A percentile compares a stretch with the other conserved stretches of the same genome.
Conservation (phyloP, 2,113 vertebrate genomes). For the Embiotoca jacksoni region DNA sequence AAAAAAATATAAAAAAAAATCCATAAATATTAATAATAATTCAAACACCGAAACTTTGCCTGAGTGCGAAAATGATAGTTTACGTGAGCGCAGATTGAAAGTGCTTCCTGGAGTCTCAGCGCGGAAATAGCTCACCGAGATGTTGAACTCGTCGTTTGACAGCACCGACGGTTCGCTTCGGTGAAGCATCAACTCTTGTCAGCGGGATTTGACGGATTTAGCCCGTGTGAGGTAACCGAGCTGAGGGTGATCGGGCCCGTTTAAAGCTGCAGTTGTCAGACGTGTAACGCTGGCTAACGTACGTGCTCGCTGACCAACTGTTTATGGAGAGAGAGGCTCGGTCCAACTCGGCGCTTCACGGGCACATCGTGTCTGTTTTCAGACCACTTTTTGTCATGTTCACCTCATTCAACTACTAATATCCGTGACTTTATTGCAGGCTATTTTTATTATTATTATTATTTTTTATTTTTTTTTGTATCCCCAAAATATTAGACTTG, state of each 20-base stretch:
- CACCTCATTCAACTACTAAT: neutral
- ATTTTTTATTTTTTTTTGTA: neutral
- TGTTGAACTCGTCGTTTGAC: constrained; percentile 4
- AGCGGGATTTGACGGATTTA: constrained; percentile 40
- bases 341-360: constrained; percentile 12
- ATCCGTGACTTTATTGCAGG: too few relatives aligned
- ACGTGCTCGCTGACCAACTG: constrained; percentile 76
- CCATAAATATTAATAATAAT: constrained; percentile 4
- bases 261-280: constrained; percentile 55
- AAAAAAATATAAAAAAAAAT: too few relatives aligned
- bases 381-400: neutral
- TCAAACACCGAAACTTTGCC: constrained; percentile 53
- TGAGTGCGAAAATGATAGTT: constrained; percentile 60
- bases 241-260: constrained; percentile 44
- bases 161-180: neutral
- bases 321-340: constrained; percentile 74
- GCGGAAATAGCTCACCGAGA: constrained; percentile 30
- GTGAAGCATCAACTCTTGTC: constrained; percentile 7
- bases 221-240: constrained; percentile 21
- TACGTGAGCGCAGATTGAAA: constrained; percentile 54
- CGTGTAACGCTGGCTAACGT: constrained; percentile 51
- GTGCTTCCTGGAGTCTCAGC: constrained; percentile 55
- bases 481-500: neutral
- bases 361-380: constrained; percentile 12
- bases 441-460: neutral